Conservation (phyloP, 2,888 invertebrate species). For the Oscheius onirici region DNA sequence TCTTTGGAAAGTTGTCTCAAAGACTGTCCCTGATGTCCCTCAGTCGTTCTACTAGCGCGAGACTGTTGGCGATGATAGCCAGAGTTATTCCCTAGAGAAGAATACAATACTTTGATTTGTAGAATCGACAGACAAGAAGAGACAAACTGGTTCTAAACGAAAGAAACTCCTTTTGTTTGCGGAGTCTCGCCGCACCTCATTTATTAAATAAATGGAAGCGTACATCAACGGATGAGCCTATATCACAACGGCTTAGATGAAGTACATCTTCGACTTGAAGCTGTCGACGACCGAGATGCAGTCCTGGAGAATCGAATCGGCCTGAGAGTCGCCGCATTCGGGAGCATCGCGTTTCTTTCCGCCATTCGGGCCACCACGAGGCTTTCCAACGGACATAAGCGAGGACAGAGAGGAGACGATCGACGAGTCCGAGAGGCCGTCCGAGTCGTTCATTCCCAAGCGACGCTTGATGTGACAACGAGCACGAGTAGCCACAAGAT, state of each 20-base stretch:
- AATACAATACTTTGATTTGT: too few relatives aligned
- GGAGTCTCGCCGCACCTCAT: not conserved
- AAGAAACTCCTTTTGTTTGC: too few relatives aligned
- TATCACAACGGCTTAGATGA: constrained; percentile 38
- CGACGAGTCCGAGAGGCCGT: constrained; percentile 37
- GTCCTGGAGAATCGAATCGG: constrained; percentile 58
- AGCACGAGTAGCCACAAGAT: constrained; percentile 66
- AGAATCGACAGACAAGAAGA: too few relatives aligned
- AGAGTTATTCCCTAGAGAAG: too few relatives aligned
- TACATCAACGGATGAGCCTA: not conserved
- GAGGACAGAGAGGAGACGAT: constrained; percentile 45
- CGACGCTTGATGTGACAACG: constrained; percentile 65
- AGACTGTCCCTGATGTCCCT: too few relatives aligned
- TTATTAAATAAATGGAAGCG: constrained; percentile 24
- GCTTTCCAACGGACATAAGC: constrained; percentile 40
- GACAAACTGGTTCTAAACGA: too few relatives aligned
- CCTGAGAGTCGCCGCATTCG: constrained; percentile 30
- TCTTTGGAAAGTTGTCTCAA: too few relatives aligned
- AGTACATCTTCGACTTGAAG: constrained; percentile 66
- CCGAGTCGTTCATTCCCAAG: constrained; percentile 54
- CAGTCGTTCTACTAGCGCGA: too few relatives aligned
- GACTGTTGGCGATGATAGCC: too few relatives aligned
- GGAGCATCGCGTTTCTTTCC: constrained; percentile 12
- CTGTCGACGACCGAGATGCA: constrained; percentile 59
- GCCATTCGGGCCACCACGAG: constrained; percentile 8